Percentiles rank a stretch among this genome's conserved stretches.
These are phyloP conservation scores for Chaitophorus viminalis DNA, from an alignment of 2,888 invertebrate genomes.

Conservation along the genomic window DNA sequence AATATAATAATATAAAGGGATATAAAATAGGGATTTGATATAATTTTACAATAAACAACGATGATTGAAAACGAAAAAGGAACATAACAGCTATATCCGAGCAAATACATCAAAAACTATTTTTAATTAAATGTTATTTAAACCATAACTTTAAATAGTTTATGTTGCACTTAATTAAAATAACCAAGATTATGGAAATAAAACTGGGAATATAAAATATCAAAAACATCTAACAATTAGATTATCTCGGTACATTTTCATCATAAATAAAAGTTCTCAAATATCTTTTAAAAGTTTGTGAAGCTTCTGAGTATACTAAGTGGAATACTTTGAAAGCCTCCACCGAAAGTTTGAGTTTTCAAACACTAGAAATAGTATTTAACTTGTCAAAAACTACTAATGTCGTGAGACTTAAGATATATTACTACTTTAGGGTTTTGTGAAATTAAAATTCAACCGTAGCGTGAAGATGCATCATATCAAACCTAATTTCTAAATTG, in stretches of 20 bases:
- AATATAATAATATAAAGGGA: no score
- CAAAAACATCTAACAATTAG: slow-evolving; percentile 24
- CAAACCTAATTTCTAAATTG: background rate
- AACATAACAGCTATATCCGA: background rate
- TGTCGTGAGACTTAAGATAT: slow-evolving; percentile 15
- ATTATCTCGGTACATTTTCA: slow-evolving; percentile 24
- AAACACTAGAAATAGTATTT: slow-evolving; percentile 48
- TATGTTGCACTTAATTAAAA: slow-evolving; percentile 18
- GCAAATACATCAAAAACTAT: slow-evolving; percentile 2
- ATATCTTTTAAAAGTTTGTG: slow-evolving; percentile 53
- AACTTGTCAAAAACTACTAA: slow-evolving; percentile 54
- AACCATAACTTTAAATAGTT: background rate
- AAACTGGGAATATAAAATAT: slow-evolving; percentile 8
- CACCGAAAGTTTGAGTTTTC: slow-evolving; percentile 21
- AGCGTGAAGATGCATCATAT: background rate
- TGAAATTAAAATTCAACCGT: slow-evolving; percentile 32
- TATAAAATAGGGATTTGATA: no score
- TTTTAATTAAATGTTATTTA: slow-evolving; percentile 15
- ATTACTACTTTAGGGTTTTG: slow-evolving; percentile 30
- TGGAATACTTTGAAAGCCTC: slow-evolving; percentile 48
- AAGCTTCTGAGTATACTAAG: slow-evolving; percentile 47
- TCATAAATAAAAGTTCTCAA: slow-evolving; percentile 42
- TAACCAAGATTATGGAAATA: slow-evolving; percentile 12
- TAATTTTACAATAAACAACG: background rate
- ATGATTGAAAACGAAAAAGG: background rate